A percentile compares a stretch with the other conserved stretches of the same genome.
Conservation (phyloP, 2,888 invertebrate genomes). For the Limnephilus lunatus region DNA sequence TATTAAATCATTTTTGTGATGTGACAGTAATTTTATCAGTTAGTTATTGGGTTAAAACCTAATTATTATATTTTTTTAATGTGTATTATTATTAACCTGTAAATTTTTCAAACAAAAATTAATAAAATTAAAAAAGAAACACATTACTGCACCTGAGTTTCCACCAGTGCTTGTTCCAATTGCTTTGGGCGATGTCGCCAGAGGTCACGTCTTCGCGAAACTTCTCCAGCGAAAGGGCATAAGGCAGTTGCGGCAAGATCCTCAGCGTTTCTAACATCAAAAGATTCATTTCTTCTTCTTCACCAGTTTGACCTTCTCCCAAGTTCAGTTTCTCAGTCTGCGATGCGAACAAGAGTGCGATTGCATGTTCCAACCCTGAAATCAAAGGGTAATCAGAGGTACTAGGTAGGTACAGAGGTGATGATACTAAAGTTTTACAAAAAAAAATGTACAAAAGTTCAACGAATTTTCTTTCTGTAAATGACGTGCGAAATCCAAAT, state of each 20-base stretch:
- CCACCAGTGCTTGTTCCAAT: constrained; percentile 76
- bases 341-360: constrained; percentile 80
- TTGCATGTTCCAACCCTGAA: constrained; percentile 81
- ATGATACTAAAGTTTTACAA: neutral
- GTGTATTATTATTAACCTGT: too few relatives aligned
- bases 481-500: too few relatives aligned
- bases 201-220: constrained; percentile 76
- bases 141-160: constrained; percentile 70
- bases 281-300: constrained; percentile 73
- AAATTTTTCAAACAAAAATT: too few relatives aligned
- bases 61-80: too few relatives aligned
- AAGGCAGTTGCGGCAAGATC: constrained; percentile 74
- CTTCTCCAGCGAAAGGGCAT: constrained; percentile 74
- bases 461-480: too few relatives aligned
- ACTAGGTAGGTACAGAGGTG: too few relatives aligned
- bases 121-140: neutral
- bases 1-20: too few relatives aligned
- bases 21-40: too few relatives aligned
- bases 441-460: neutral
- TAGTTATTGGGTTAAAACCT: too few relatives aligned
- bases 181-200: constrained; percentile 70
- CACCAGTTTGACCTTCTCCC: constrained; percentile 70
- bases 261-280: constrained; percentile 74
- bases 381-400: neutral
- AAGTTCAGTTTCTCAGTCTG: constrained; percentile 77